A percentile compares a stretch with the other conserved stretches of the same genome.
Evolutionary conservation across 2,888 invertebrate species (phyloP).

Genomic region (Drosophila affinis): DNA sequence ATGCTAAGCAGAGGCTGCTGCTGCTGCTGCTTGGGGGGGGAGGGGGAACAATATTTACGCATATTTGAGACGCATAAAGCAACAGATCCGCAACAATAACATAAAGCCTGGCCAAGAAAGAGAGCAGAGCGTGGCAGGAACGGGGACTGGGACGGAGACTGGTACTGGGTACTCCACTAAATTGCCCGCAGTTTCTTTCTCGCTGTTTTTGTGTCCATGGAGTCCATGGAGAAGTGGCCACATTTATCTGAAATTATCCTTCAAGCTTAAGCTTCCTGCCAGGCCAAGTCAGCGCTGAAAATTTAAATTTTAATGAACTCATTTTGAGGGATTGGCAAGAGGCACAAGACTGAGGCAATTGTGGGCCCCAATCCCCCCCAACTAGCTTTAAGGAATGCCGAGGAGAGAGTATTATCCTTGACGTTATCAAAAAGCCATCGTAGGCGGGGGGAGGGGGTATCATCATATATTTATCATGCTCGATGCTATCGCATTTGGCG

Average conservation of each 20-base stretch:
- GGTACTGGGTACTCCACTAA: slow-evolving; percentile 23
- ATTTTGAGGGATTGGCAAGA: slow-evolving; percentile 31
- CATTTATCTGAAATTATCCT: slow-evolving; percentile 46
- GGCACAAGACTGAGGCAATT: slow-evolving; percentile 8
- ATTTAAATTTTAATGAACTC: slow-evolving; percentile 53
- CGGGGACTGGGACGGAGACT: neutral
- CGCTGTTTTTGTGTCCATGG: neutral
- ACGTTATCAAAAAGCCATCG: neutral
- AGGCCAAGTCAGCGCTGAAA: slow-evolving; percentile 38
- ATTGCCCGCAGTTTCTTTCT: slow-evolving; percentile 37
- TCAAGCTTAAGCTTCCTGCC: slow-evolving; percentile 39
- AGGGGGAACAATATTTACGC: slow-evolving; percentile 67
- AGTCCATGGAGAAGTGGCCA: slow-evolving; percentile 16
- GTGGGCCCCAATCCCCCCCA: neutral
- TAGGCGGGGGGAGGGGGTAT: neutral
- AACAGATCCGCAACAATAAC: slow-evolving; percentile 56
- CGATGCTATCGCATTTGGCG: slow-evolving; percentile 17
- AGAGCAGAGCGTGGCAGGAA: neutral
- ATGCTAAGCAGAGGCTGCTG: slow-evolving; percentile 71
- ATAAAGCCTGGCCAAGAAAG: slow-evolving; percentile 36
- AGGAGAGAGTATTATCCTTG: neutral
- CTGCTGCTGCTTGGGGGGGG: neutral
- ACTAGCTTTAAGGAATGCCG: neutral
- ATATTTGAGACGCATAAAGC: slow-evolving; percentile 68
- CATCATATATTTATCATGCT: slow-evolving; percentile 21